Conservation (phyloP, 1,140 invertebrate species). For the Bombyx mori region DNA sequence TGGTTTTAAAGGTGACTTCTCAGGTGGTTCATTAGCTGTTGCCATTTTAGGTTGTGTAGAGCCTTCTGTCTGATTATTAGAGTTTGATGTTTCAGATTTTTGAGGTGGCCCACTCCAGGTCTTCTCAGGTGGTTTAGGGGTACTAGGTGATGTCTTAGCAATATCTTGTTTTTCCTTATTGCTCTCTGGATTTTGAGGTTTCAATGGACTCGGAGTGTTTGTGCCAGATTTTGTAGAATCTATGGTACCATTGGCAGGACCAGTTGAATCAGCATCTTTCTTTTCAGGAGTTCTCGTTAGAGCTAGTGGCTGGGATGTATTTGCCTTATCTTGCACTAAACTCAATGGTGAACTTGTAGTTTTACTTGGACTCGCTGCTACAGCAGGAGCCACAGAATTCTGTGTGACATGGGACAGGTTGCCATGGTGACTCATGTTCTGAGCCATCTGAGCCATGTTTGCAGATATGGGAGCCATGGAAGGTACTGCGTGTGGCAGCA, state of each 20-base stretch:
- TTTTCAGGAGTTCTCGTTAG: constrained; percentile 60
- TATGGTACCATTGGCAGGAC: constrained; percentile 55
- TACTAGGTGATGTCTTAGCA: constrained; percentile 62
- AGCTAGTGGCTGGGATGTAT: constrained; percentile 44
- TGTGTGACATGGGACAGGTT: constrained; percentile 56
- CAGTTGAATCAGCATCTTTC: constrained; percentile 51
- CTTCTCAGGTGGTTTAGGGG: constrained; percentile 59
- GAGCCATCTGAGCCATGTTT: constrained; percentile 65
- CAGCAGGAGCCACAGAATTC: constrained; percentile 34
- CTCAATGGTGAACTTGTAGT: constrained; percentile 48
- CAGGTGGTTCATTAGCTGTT: constrained; percentile 50
- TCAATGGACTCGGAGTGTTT: constrained; percentile 38
- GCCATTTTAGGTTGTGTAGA: constrained; percentile 54
- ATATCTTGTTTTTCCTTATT: constrained; percentile 62
- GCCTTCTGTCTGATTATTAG: constrained; percentile 31
- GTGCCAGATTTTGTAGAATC: constrained; percentile 49
- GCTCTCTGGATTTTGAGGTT: constrained; percentile 51
- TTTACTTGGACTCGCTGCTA: constrained; percentile 44
- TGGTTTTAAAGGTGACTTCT: constrained; percentile 53
- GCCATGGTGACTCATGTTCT: constrained; percentile 66
- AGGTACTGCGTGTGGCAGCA: constrained; percentile 41
- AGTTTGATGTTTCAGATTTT: constrained; percentile 36
- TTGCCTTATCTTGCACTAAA: constrained; percentile 54
- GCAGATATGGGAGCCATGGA: constrained; percentile 59
- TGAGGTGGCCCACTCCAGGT: constrained; percentile 33